Base-by-base conservation (phyloP, 2,797 vertebrate species). In the Platyrinchus mystaceus region DNA sequence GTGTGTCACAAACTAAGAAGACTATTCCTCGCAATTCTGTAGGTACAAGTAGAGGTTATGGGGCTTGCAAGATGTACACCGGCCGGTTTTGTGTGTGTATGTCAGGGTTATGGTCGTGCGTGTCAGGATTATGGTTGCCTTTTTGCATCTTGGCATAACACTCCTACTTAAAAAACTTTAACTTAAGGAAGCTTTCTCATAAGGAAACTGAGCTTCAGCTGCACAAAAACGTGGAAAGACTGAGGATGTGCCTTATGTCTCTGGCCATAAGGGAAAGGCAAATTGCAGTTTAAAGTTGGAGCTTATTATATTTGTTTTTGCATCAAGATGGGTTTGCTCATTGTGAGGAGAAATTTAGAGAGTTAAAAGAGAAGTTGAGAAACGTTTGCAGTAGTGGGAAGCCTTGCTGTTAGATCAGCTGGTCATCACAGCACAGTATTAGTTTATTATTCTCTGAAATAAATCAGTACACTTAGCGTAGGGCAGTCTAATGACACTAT, bases 101-200 rank as follows among this genome's bases (percentile, higher is more conserved):
- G 55, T 58, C 44, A 46, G 87, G 49, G 20, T 71, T 41, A 6
- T 12, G 56, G 43, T 68, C 22, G 56, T 9, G 32, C 43, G 22
- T 73, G 55, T 60, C 47, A 46, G 88, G 49, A 23, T 71, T 41
- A 6, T 10, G 52, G 36, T 71, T 79, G 53, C 78, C 77, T 90
- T 89, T 43, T 58, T 14, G 0, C 64, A 26, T 68, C 64, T 56
- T 55, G 67, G 39, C 37, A 20, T 71, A 36, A 28, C 58, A 10
- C 71, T 49, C 69, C 15, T 60, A 36, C 84, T 87, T 56, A 39
- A 66, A 94, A 41, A 95, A 95, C 86, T 94, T 96, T 56, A 34
- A 56, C 63, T 92, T 73, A 20, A 71, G 41, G 68, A 70, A 66
- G 68, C 23, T 80, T 77, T 69, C 53, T 37, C 55, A 3, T 34